A percentile compares a stretch with the other conserved stretches of the same genome.
These are phyloP conservation scores for Lycopodina hypogea DNA, from an alignment of 37 sponge, comb jelly and placozoan genomes.

Conservation along the genomic window DNA sequence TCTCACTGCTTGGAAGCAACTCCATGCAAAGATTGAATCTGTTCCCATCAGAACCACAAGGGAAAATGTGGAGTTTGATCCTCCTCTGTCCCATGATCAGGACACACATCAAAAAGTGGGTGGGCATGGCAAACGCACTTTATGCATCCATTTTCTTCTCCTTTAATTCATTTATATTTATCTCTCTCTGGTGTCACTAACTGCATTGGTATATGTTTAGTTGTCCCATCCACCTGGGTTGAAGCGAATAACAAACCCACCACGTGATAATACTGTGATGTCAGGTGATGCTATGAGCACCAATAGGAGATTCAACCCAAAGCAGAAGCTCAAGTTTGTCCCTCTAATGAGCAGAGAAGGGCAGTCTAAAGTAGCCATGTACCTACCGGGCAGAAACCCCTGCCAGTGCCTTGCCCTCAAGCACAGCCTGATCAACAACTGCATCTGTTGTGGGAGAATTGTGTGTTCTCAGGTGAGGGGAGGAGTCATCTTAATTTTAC, in stretches of 20 bases:
- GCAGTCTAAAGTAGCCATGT: conserved; percentile 44
- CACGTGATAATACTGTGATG: background rate
- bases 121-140: too few relatives aligned
- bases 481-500: background rate
- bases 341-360: conserved; percentile 75
- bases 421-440: conserved; percentile 89
- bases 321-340: conserved; percentile 68
- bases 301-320: background rate
- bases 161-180: too few relatives aligned
- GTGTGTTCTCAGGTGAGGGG: conserved; percentile 81
- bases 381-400: conserved; percentile 73
- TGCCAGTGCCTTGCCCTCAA: conserved; percentile 92
- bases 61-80: too few relatives aligned
- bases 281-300: background rate
- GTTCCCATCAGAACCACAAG: too few relatives aligned
- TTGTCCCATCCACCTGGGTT: too few relatives aligned
- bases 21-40: too few relatives aligned
- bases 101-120: too few relatives aligned
- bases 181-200: too few relatives aligned
- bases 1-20: conserved; percentile 32
- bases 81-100: too few relatives aligned
- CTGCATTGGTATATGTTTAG: too few relatives aligned
- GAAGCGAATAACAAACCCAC: too few relatives aligned
- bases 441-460: conserved; percentile 86
- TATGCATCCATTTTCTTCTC: too few relatives aligned